Base-by-base conservation (phyloP, 2,113 vertebrate genomes). In the Vidua macroura region DNA sequence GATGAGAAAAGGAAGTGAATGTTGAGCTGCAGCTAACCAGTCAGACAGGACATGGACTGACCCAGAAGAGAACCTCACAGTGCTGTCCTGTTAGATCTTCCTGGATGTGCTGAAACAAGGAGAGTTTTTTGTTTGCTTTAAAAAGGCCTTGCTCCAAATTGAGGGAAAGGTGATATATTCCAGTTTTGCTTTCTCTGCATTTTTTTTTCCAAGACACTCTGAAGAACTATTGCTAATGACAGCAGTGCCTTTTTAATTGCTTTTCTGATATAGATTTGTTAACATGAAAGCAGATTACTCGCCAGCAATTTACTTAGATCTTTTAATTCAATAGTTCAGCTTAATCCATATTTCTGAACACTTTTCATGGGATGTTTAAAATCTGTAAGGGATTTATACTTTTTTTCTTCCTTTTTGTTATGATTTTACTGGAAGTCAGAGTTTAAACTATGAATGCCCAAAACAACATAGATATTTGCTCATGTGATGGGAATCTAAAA, bases 381-480 rank as follows among this genome's bases (percentile, higher is more conserved):
- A 68, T 85, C 67, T 18, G 1, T 63, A 16, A 33, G 18, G 4
- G 11, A n/a, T 67, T 75, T 58, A 49, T 67, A 22, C 3, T 16
- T 58, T 43, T 37, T 33, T 15, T 6, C 21, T 22, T 18, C 3
- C 5, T 76, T 86, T 95, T 86, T 74, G 43, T 86, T 82, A 46
- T 27, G 85, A 2, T 14, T 9, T 93, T 85, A 66, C 39, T 72
- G 27, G 41, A 60, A 97, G 28, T 49, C 52, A 67, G 23, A 91
- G 92, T 92, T 91, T 96, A 90, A 94, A 85, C 48, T 86, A 51
- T 83, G 69, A 96, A 86, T 39, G 56, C 25, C 87, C 27, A 55
- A 90, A 92, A 28, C 15, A 79, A 18, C 1, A 3, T 10, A 81
- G 27, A 53, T 62, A 56, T 48, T 91, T 82, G 24, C 18, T 89